phyloP scores from a whole-genome alignment of 2,113 vertebrate genomes.

The Lepisosteus oculatus region DNA sequence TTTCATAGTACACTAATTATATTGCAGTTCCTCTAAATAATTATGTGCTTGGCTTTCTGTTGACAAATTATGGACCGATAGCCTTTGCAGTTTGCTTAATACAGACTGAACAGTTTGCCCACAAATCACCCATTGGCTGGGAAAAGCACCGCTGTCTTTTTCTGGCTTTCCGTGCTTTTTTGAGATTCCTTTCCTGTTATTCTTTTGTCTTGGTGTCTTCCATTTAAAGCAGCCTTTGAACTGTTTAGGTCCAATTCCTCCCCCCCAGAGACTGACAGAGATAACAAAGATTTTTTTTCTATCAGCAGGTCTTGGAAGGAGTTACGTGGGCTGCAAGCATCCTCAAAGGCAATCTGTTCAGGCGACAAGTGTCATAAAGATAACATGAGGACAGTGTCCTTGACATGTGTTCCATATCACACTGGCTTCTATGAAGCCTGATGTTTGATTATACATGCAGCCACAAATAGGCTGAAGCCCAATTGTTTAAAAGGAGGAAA shows the following conservation, averaged over 20 bases:
- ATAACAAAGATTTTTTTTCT: background rate
- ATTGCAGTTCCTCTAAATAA: too few species aligned
- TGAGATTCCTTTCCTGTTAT: slow-evolving; percentile 5
- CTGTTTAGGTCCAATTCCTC: background rate
- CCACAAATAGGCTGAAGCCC: background rate
- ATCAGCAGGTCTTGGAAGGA: too few species aligned
- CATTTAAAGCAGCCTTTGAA: slow-evolving; percentile 21
- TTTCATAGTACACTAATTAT: too few species aligned
- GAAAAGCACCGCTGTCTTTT: background rate
- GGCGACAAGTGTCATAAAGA: background rate
- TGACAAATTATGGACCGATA: too few species aligned
- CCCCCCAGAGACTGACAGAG: slow-evolving; percentile 13
- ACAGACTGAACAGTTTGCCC: too few species aligned
- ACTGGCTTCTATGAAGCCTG: background rate
- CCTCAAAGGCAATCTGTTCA: too few species aligned
- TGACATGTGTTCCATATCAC: slow-evolving; percentile 27
- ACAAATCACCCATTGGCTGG: too few species aligned
- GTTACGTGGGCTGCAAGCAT: too few species aligned
- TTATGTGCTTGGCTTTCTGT: too few species aligned
- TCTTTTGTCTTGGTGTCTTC: slow-evolving; percentile 11
- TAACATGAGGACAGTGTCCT: slow-evolving; percentile 3
- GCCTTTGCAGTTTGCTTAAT: too few species aligned
- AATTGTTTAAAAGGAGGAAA: slow-evolving; percentile 22
- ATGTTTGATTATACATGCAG: slow-evolving; percentile 11
- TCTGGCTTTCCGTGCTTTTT: slow-evolving; percentile 5